These are phyloP conservation scores for Tylochromis polylepis DNA, from an alignment of 2,113 vertebrate species.

Conservation along the genomic window DNA sequence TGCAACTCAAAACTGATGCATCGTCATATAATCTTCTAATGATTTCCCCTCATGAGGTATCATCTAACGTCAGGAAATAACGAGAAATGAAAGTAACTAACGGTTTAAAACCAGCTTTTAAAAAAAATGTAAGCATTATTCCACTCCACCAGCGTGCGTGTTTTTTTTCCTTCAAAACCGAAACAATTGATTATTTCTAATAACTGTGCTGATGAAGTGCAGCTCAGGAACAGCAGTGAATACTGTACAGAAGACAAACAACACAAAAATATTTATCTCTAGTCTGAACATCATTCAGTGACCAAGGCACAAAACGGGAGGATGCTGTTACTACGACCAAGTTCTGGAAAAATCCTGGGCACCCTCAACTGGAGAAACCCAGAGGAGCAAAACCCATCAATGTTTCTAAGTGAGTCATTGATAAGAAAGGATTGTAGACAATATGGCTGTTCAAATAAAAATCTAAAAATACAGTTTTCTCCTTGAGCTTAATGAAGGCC, in stretches of 20 bases:
- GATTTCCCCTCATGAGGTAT: neutral
- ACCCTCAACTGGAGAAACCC: neutral
- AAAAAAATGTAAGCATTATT: neutral
- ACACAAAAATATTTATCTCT: neutral
- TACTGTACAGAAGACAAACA: neutral
- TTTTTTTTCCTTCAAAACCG: accelerated
- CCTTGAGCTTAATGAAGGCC: neutral
- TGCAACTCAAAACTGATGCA: neutral
- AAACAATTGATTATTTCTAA: neutral
- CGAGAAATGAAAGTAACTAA: neutral
- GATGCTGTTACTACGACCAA: neutral
- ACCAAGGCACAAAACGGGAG: neutral
- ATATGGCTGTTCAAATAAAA: accelerated
- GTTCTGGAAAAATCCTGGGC: neutral
- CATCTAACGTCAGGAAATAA: neutral
- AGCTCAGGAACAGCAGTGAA: neutral
- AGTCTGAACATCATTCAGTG: neutral
- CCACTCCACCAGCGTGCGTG: neutral
- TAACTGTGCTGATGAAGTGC: neutral
- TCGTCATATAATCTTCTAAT: neutral
- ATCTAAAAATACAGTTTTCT: neutral
- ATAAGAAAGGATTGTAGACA: neutral
- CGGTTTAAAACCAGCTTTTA: no score
- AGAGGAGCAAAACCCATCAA: neutral
- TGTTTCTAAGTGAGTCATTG: neutral